phyloP scores from a whole-genome alignment of 2,113 vertebrate species.

The Pygoscelis antarcticus region DNA sequence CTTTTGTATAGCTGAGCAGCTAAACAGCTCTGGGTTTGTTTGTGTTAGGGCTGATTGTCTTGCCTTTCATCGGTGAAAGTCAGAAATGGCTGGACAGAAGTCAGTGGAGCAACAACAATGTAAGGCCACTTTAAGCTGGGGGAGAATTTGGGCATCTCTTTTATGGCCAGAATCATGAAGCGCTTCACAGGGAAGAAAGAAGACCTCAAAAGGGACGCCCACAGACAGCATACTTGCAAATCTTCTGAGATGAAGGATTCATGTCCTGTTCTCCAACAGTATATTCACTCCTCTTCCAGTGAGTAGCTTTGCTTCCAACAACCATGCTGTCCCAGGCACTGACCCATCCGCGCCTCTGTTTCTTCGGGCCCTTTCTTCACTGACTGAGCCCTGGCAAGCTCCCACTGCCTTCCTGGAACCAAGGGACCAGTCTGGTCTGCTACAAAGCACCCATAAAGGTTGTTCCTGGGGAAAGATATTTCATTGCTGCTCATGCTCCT shows the following conservation, averaged over 20 bases:
- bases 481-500: not conserved
- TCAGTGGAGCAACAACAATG: not conserved
- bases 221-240: not conserved
- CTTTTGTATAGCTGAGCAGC: slow-evolving; percentile 31
- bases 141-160: not conserved
- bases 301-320: not conserved
- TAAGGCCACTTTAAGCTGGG: not conserved
- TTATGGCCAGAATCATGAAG: not conserved
- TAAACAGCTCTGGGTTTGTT: slow-evolving; percentile 47
- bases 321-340: not conserved
- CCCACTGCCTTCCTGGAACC: not conserved
- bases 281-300: not conserved
- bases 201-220: not conserved
- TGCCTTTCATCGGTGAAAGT: not conserved
- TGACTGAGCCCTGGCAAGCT: not conserved
- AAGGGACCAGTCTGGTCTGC: not conserved
- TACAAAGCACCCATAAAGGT: not conserved
- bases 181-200: not conserved
- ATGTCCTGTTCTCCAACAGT: not conserved
- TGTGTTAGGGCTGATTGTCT: slow-evolving; percentile 36
- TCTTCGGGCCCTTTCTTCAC: not conserved
- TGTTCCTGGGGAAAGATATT: not conserved
- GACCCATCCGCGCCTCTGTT: not conserved
- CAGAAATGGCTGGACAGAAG: not conserved
- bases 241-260: not conserved